Evolutionary conservation across 2,888 invertebrate species (phyloP).

Genomic region (Achlya flavicornis): DNA sequence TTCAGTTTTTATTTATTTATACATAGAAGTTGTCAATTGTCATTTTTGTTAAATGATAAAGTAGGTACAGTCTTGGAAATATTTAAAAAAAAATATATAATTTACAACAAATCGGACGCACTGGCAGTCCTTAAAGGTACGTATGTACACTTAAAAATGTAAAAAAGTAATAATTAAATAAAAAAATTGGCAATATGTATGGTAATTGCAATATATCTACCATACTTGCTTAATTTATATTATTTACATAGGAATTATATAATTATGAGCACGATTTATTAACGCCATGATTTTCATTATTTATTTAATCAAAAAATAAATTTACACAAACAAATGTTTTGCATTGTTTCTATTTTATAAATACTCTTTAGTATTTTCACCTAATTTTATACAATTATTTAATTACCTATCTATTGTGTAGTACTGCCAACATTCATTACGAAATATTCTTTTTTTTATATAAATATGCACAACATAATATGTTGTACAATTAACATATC

Average conservation of each 20-base stretch:
- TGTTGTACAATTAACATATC: constrained; percentile 20
- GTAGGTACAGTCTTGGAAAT: constrained; percentile 80
- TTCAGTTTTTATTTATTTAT: constrained; percentile 79
- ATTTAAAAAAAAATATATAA: constrained; percentile 73
- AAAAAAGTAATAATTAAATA: constrained; percentile 35
- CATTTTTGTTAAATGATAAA: constrained; percentile 72
- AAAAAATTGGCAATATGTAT: constrained; percentile 37
- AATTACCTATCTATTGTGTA: constrained; percentile 70
- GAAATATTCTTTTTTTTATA: constrained; percentile 24
- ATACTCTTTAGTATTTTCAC: constrained; percentile 48
- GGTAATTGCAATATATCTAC: constrained; percentile 28
- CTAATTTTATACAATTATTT: constrained; percentile 72
- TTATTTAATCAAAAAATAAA: neutral
- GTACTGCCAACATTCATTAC: constrained; percentile 65
- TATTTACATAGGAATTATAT: constrained; percentile 78
- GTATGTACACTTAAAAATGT: constrained; percentile 51
- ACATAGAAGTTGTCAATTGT: constrained; percentile 80
- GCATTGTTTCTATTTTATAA: constrained; percentile 34
- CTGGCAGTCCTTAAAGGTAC: constrained; percentile 34
- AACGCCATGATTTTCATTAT: constrained; percentile 28
- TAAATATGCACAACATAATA: constrained; percentile 31
- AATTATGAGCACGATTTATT: constrained; percentile 38
- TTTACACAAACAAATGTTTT: constrained; percentile 20
- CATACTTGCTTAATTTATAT: constrained; percentile 43
- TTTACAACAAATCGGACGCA: constrained; percentile 67